Evolutionary conservation across 2,797 vertebrate species (phyloP).

Genomic region (Antennarius maculatus): DNA sequence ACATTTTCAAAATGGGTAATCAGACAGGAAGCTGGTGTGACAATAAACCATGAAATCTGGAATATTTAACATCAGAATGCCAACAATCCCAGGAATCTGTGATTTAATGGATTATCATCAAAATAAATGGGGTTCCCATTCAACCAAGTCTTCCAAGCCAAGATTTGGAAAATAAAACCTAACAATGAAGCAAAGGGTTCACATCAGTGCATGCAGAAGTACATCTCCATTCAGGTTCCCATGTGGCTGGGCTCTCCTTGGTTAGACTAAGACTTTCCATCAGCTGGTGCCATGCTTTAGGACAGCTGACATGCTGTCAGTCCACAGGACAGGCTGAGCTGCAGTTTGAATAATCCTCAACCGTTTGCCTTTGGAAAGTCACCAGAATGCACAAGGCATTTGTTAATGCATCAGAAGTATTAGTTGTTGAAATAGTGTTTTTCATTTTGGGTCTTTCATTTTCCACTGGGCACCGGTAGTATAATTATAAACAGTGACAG

Average conservation of each 20-base stretch:
- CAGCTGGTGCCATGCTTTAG: conserved; percentile 72
- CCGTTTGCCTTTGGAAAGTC: conserved; percentile 8
- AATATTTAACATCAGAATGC: background rate
- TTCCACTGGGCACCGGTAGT: conserved; percentile 14
- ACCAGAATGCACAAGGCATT: conserved; percentile 1
- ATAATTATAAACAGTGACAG: conserved; percentile 48
- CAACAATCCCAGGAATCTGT: conserved; percentile 4
- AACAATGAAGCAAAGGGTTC: conserved; percentile 16
- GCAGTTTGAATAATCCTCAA: conserved; percentile 36
- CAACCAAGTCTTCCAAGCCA: background rate
- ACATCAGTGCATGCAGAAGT: background rate
- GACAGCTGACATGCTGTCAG: conserved; percentile 75
- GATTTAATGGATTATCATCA: conserved; percentile 2
- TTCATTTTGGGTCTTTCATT: conserved; percentile 23
- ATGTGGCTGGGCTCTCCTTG: conserved; percentile 31
- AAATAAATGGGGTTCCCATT: background rate
- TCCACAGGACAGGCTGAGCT: conserved; percentile 36
- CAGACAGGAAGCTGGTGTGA: conserved; percentile 13
- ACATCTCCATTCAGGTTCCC: conserved; percentile 24
- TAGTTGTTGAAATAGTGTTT: background rate
- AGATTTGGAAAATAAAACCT: background rate
- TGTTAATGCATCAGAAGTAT: conserved; percentile 6
- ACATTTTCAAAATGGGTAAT: conserved; percentile 33
- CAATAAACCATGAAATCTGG: background rate
- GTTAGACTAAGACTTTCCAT: conserved; percentile 75